A percentile compares a stretch with the other conserved stretches of the same genome.
Conservation (phyloP, 2,888 invertebrate genomes). For the Campoletis raptor region DNA sequence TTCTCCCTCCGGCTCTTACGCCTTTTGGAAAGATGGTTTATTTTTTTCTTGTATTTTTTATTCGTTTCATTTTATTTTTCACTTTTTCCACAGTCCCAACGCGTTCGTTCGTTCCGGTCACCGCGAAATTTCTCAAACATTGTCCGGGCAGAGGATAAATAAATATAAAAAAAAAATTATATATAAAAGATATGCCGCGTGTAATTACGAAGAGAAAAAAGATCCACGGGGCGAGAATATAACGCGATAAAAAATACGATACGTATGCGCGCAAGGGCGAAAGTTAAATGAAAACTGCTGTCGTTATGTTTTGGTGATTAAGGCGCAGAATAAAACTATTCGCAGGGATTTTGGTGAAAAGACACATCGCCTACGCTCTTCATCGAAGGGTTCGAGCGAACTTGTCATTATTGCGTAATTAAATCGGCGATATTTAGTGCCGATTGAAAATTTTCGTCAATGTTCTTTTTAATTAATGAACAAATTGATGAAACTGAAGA, state of each 20-base stretch:
- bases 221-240: conserved; percentile 27
- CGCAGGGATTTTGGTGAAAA: not conserved
- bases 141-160: not conserved
- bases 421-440: not conserved
- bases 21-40: not conserved
- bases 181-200: conserved; percentile 46
- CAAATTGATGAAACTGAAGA: not conserved
- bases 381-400: conserved; percentile 1
- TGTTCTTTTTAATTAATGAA: not conserved
- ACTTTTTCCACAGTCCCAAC: not conserved
- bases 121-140: conserved; percentile 62
- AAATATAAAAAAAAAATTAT: conserved; percentile 21
- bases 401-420: not conserved
- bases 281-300: conserved; percentile 64
- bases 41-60: no score
- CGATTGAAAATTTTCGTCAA: not conserved
- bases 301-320: conserved; percentile 82
- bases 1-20: conserved; percentile 21
- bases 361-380: not conserved
- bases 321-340: conserved; percentile 32
- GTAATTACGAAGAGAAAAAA: conserved; percentile 53
- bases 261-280: conserved; percentile 38
- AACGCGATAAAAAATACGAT: conserved; percentile 60
- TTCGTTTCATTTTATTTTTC: not conserved
- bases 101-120: conserved; percentile 53